A percentile compares a stretch with the other conserved stretches of the same genome.
These are phyloP conservation scores for Nephotettix cincticeps DNA, from an alignment of 1,140 invertebrate genomes.

Conservation along the genomic window DNA sequence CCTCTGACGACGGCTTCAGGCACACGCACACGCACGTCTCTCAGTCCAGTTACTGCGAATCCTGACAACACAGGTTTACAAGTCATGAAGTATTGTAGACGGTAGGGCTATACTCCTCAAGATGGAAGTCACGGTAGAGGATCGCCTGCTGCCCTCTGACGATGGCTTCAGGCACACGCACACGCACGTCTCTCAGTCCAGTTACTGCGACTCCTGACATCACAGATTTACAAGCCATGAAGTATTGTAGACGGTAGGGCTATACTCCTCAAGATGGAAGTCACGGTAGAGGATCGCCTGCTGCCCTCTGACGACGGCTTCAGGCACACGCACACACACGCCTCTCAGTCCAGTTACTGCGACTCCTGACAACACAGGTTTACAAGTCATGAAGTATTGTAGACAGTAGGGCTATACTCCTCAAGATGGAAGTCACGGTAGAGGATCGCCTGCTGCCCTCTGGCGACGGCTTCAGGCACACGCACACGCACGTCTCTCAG, in stretches of 20 bases:
- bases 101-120: no score
- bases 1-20: slow-evolving; percentile 66
- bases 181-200: slow-evolving; percentile 59
- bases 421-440: slow-evolving; percentile 66
- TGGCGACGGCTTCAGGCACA: slow-evolving; percentile 64
- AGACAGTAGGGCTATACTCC: no score
- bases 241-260: no score
- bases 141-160: slow-evolving; percentile 59
- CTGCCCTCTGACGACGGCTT: slow-evolving; percentile 63
- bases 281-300: slow-evolving; percentile 59
- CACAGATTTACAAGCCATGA: no score
- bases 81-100: no score
- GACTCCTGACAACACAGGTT: no score
- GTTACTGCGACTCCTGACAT: no score
- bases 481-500: slow-evolving; percentile 63
- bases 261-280: slow-evolving; percentile 65
- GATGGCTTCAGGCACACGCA: slow-evolving; percentile 65
- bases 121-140: slow-evolving; percentile 62
- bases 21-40: slow-evolving; percentile 62
- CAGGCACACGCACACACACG: slow-evolving; percentile 62
- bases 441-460: slow-evolving; percentile 58
- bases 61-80: no score
- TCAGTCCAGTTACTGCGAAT: slow-evolving; percentile 46
- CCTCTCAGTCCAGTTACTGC: slow-evolving; percentile 52
- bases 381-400: no score